phyloP scores from a whole-genome alignment of 2,797 vertebrate genomes.

The Salarias fasciatus region DNA sequence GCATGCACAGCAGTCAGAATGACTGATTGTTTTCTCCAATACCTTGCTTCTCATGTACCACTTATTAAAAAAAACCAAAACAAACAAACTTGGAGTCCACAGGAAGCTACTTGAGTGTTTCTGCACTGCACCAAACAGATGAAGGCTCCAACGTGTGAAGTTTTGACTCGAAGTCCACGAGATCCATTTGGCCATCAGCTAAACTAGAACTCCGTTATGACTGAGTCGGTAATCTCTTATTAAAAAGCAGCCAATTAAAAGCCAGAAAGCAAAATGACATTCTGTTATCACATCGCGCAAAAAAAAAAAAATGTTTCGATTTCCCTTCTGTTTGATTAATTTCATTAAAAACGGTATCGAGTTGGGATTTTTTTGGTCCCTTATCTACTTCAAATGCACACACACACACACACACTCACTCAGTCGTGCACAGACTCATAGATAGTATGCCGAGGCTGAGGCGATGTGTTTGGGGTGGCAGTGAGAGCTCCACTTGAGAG shows the following conservation, averaged over 20 bases:
- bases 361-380: conserved; percentile 45
- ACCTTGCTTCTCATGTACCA: no score
- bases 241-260: conserved; percentile 66
- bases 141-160: neutral
- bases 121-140: no score
- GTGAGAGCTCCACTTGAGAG: conserved; percentile 66
- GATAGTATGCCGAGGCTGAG: neutral
- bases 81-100: no score
- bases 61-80: no score
- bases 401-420: neutral
- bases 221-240: conserved; percentile 47
- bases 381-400: conserved; percentile 46
- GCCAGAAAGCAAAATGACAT: conserved; percentile 49
- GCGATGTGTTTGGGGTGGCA: conserved; percentile 59
- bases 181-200: conserved; percentile 29
- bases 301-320: conserved; percentile 63
- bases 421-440: conserved; percentile 2
- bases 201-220: conserved; percentile 44
- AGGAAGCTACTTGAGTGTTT: no score
- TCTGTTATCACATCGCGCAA: conserved; percentile 50
- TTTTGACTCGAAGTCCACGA: conserved; percentile 1
- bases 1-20: no score
- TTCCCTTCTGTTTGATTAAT: conserved; percentile 60
- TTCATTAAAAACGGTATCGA: conserved; percentile 61
- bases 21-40: no score